Conservation (phyloP, 1,140 invertebrate genomes). For the Pemphigus obesinymphae region DNA sequence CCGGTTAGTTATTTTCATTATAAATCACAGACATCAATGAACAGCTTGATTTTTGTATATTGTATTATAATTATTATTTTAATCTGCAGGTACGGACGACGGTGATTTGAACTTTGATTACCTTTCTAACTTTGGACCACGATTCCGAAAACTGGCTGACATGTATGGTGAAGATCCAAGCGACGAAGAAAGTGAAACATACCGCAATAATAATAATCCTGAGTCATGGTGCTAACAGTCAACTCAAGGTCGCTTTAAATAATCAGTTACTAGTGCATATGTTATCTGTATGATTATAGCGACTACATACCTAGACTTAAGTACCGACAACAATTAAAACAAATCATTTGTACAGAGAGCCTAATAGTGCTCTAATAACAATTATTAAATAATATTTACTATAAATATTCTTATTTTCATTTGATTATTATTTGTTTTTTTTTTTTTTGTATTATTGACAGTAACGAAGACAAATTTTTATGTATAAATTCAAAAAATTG, state of each 20-base stretch:
- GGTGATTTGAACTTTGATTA: slow-evolving; percentile 96
- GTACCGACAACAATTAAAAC: background rate
- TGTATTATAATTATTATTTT: slow-evolving; percentile 5
- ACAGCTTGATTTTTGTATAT: background rate
- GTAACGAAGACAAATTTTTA: slow-evolving; percentile 37
- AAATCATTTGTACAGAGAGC: slow-evolving; percentile 29
- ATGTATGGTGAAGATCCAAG: slow-evolving; percentile 92
- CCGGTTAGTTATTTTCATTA: slow-evolving; percentile 60
- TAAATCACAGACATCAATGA: background rate
- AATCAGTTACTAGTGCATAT: slow-evolving; percentile 38
- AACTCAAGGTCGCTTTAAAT: background rate
- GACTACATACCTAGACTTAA: slow-evolving; percentile 1
- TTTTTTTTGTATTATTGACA: slow-evolving; percentile 36
- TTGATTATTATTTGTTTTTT: slow-evolving; percentile 29
- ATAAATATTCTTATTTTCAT: slow-evolving; percentile 10
- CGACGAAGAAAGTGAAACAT: slow-evolving; percentile 67
- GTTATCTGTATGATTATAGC: slow-evolving; percentile 32
- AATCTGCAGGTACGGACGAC: slow-evolving; percentile 72
- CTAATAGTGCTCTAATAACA: slow-evolving; percentile 10
- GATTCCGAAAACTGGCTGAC: slow-evolving; percentile 92
- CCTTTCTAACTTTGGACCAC: slow-evolving; percentile 90
- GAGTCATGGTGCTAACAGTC: slow-evolving; percentile 67
- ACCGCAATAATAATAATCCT: slow-evolving; percentile 58
- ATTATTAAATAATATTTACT: slow-evolving; percentile 28
- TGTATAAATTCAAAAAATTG: slow-evolving; percentile 19